Evolutionary conservation across 2,797 vertebrate genomes (phyloP).

Genomic region (Bovichtus variegatus): DNA sequence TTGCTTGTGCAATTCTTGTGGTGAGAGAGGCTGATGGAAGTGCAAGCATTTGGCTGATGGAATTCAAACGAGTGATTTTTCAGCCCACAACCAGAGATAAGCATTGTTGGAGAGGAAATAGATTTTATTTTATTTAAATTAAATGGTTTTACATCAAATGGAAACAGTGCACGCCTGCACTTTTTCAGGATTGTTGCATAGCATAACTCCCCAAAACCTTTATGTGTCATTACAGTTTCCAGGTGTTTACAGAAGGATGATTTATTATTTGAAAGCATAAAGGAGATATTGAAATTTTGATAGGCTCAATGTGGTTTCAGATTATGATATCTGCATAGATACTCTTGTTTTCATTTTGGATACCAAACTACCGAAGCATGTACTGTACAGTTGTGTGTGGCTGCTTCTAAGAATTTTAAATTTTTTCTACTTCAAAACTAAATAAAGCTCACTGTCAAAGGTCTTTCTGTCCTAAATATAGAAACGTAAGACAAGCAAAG

Average conservation of each 20-base stretch:
- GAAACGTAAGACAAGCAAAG: neutral
- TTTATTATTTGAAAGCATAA: neutral
- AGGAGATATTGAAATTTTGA: neutral
- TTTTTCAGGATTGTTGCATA: too few relatives aligned
- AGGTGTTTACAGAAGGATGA: neutral
- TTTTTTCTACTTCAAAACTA: neutral
- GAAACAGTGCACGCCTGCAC: neutral
- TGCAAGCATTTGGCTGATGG: neutral
- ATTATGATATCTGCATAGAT: neutral
- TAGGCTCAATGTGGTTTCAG: conserved; percentile 2
- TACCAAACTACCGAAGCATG: neutral
- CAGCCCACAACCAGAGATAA: neutral
- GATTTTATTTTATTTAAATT: neutral
- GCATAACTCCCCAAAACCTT: too few relatives aligned
- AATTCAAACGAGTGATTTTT: neutral
- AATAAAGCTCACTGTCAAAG: neutral
- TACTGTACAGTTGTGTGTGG: neutral
- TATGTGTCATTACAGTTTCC: conserved; percentile 1
- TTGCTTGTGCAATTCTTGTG: conserved; percentile 14
- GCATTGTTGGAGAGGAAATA: neutral
- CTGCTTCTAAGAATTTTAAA: neutral
- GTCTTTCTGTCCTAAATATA: neutral
- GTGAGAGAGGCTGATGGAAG: conserved; percentile 3
- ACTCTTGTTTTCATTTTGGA: neutral
- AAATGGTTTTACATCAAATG: neutral